Percentiles rank a stretch among this genome's conserved stretches.
These are phyloP conservation scores for Entelurus aequoreus DNA, from an alignment of 2,113 vertebrate species.

Conservation along the genomic window DNA sequence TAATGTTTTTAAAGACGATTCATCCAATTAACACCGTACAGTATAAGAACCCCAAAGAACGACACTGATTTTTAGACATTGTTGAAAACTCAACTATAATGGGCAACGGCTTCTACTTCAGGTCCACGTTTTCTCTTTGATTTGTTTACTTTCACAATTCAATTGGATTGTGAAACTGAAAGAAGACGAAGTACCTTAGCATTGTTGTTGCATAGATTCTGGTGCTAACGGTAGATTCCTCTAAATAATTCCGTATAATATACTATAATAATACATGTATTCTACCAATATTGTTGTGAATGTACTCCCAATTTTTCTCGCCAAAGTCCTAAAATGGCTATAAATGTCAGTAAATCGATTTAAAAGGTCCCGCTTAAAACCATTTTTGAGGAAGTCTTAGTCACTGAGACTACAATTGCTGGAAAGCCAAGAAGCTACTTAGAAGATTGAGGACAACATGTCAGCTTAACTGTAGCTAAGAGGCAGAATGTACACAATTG, in stretches of 20 bases:
- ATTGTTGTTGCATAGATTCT: not conserved
- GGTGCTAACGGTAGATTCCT: not conserved
- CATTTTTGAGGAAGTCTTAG: not conserved
- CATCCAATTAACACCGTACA: not conserved
- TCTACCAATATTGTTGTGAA: not conserved
- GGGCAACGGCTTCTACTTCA: slow-evolving; percentile 34
- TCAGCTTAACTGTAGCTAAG: slow-evolving; percentile 21
- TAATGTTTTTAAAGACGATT: slow-evolving; percentile 19
- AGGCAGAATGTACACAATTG: slow-evolving; percentile 32
- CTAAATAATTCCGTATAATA: too few species aligned
- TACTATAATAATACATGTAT: not conserved
- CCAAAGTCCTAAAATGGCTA: not conserved
- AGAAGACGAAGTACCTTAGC: slow-evolving; percentile 4
- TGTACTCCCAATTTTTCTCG: not conserved
- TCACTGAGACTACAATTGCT: not conserved
- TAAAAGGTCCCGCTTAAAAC: too few species aligned
- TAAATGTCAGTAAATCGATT: not conserved
- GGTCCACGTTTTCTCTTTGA: slow-evolving; percentile 2
- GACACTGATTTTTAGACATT: too few species aligned
- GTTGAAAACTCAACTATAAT: too few species aligned
- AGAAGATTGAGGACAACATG: slow-evolving; percentile 6
- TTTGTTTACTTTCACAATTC: slow-evolving; percentile 23
- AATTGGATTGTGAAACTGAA: slow-evolving; percentile 32
- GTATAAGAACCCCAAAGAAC: too few species aligned
- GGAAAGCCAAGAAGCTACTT: not conserved